Conservation (phyloP, 2,113 vertebrate species). For the Narcine bancroftii region DNA sequence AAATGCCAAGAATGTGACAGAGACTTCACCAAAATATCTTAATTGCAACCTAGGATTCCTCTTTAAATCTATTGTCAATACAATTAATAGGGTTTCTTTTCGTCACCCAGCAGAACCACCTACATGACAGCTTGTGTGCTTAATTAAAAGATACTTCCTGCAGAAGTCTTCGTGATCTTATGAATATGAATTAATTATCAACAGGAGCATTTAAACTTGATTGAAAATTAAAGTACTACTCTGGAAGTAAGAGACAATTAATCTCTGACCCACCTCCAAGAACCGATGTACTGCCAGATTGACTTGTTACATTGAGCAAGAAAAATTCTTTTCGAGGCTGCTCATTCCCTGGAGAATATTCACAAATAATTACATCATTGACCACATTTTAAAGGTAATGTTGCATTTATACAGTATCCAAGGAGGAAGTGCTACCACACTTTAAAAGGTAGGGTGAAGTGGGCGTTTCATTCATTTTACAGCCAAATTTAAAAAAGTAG, state of each 20-base stretch:
- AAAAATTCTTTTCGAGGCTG: not conserved
- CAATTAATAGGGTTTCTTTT: conserved; percentile 2
- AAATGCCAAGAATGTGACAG: not conserved
- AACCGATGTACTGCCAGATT: too few species aligned
- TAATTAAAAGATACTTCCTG: not conserved
- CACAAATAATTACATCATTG: not conserved
- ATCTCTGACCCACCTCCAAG: not conserved
- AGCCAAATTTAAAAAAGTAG: too few species aligned
- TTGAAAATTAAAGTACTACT: not conserved
- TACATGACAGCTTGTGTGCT: not conserved
- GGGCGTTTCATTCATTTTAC: too few species aligned
- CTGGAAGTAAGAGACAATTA: not conserved
- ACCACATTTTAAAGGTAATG: not conserved
- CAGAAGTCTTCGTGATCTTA: not conserved
- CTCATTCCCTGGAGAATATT: not conserved
- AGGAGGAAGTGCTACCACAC: not conserved
- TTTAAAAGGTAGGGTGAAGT: not conserved
- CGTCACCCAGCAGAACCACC: too few species aligned
- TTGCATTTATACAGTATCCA: not conserved
- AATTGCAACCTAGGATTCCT: not conserved
- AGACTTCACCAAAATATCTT: not conserved
- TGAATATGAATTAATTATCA: conserved; percentile 8
- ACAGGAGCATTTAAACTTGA: conserved; percentile 14
- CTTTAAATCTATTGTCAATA: not conserved
- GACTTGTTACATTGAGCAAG: not conserved